These are phyloP conservation scores for Crocidura indochinensis DNA, from an alignment of 2,797 vertebrate species.

Conservation along the genomic window DNA sequence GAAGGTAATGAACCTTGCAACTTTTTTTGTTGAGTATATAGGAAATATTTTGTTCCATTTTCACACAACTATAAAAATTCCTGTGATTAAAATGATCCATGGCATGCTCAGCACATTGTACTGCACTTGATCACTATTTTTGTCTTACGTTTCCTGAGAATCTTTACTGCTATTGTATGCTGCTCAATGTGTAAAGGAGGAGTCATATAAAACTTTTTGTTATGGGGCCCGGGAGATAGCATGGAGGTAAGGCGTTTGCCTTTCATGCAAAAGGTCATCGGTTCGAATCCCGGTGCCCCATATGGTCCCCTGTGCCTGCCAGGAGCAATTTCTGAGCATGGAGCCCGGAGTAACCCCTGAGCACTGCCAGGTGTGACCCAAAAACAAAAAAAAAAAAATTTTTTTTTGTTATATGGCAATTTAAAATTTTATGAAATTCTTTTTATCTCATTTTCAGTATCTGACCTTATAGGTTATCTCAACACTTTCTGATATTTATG, in stretches of 20 bases:
- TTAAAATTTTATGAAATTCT: conserved; percentile 60
- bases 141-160: not conserved
- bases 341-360: too few species aligned
- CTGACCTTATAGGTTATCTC: conserved; percentile 33
- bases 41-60: conserved; percentile 69
- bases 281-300: too few species aligned
- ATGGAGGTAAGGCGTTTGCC: too few species aligned
- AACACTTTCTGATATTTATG: conserved; percentile 14
- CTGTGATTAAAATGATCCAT: not conserved
- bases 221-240: too few species aligned
- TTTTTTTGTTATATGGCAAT: conserved; percentile 8
- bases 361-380: too few species aligned
- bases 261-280: too few species aligned
- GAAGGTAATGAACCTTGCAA: not conserved
- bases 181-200: conserved; percentile 47
- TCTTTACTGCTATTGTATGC: not conserved
- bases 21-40: conserved; percentile 25
- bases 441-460: conserved; percentile 57
- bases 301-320: too few species aligned
- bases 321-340: too few species aligned
- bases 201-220: conserved; percentile 16
- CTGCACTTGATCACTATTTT: conserved; percentile 20
- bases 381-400: too few species aligned
- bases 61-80: conserved; percentile 18
- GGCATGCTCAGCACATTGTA: conserved; percentile 10